Evolutionary conservation across 1,140 invertebrate species (phyloP), one percentile per base, ranked within the genome.

Genomic region (Procambarus virginalis): DNA sequence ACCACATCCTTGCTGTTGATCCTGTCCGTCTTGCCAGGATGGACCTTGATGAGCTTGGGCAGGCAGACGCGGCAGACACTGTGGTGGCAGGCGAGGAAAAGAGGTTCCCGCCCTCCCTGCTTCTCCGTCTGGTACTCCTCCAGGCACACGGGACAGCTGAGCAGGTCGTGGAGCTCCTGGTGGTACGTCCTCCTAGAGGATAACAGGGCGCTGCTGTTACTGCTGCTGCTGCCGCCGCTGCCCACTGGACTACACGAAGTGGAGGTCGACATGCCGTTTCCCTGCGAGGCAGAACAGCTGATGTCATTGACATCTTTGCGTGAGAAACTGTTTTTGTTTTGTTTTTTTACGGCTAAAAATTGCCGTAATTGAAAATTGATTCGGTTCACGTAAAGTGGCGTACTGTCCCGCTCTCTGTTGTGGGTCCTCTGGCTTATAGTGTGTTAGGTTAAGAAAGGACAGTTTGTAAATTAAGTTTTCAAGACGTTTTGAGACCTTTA

Each of bases 41-140:
- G 55, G 49, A 58, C n/a, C 20, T 46, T 80, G 10, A 46, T 58
- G 5, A 80, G 3, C 49, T 34, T 80, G 3, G 78, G 78, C 17
- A 80, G 78, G 49, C 78, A 80, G 46, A 58, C 78, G 20, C 78
- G 78, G 48, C 78, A 80, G 4, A 80, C 9, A 34, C 78, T 80
- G 49, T 80, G 78, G 20, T 80, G 78, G 49, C 78, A 80, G 78
- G 78, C 49, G 3, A 80, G 78, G 49, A 80, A 80, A 22, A 80
- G 78, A 3, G 78, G 78, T 49, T 80, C 78, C 55, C 78, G 20
- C 9, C 49, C 78, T 12, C n/a, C 78, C 8, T 12, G 49, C 6
- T 49, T 49, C 8, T 80, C 78, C 5, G 22, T 17, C 78, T 80
- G 78, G 48, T 80, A 80, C 8, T 80, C 78, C 49, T 80, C 78